Evolutionary conservation across 1,140 invertebrate species (phyloP), one percentile per base, ranked within the genome.

Genomic region (Aphis gossypii): DNA sequence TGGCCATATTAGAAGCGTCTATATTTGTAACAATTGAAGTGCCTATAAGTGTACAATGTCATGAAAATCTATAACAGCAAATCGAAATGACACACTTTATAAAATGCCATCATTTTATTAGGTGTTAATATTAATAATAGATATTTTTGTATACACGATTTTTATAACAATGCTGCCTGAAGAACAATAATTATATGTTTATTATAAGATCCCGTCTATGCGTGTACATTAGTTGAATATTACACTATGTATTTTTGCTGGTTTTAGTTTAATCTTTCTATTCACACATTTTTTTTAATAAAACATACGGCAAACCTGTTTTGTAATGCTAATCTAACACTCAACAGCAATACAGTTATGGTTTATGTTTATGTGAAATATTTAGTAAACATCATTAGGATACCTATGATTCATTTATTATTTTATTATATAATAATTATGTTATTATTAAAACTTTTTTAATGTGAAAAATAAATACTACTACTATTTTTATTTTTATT

Each of bases 31-130:
- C 89, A 90, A 90, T 90, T 2, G 89, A 90, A 90, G 54, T 90
- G n/a, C 60, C 60, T 68, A 30, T 56, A 56, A 23, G 56, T 56
- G 56, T 56, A 56, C 7, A 25, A 41, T 44, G 89, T 44, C 23
- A 68, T 18, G 35, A 90, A 90, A 60, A 90, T 56, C 51, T 56
- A 56, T 90, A 90, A 44, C 88, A 38, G 25, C 54, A 44, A 60
- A 60, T 90, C 38, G 25, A 60, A 90, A 30, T 60, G 89, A 60
- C 51, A 90, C 38, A 90, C 89, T 90, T 90, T 44, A 44, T 9
- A 54, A 60, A 90, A 90, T 18, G 35, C 35, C 60, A 60, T 90
- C 89, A 56, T 90, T 90, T 90, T 90, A 90, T 90, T 90, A 41
- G 25, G 54, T n/a, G 54, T 44, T 60, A 60, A 90, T 54, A 90